Base-by-base conservation (phyloP, 2,797 vertebrate species). In the Ceyx erithaca region DNA sequence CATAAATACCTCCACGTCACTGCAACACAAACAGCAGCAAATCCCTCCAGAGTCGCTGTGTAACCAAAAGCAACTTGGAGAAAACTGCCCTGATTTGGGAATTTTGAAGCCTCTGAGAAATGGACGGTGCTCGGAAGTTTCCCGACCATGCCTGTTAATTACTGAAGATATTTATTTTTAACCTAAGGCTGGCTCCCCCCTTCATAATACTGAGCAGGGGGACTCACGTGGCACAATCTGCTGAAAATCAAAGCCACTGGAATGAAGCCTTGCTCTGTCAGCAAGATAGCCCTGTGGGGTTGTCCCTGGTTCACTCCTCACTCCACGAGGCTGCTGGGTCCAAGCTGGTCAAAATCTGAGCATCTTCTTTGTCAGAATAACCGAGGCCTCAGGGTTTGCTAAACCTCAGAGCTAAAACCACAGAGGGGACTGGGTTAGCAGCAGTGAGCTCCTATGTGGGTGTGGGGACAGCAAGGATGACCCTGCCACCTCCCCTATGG, bases 1-100 rank as follows among this genome's bases (percentile, higher is more conserved):
- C 70, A 52, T 92, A 95, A 95, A 94, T 94, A 87, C 91, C 62
- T 91, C 66, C 12, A 26, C 5, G 8, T 85, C 73, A 63, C 55
- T 61, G 73, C 73, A 81, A 73, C 3, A 11, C 59, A 85, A 93
- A 87, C 67, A 84, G 80, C 58, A 80, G 35, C 51, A 83, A 93
- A 89, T 78, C 69, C 57, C 86, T 40, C 69, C 26, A 48, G 84
- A 91, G 76, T 64, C 62, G 62, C 71, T 40, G n/a, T 85, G 76
- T 67, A 73, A 87, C 75, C 62, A 26, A 71, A 66, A 85, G 30
- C 45, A 87, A 66, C 28, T 54, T 43, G 77, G 55, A 64, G 25
- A 59, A 89, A 91, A 85, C 55, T 69, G 66, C 14, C 25, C 43
- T 1, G 0, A 6, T 80, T 52, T 72, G 45, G 25, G 35, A 83